Evolutionary conservation across 2,113 vertebrate genomes (phyloP), one percentile per base, ranked within the genome.

Genomic region (Alouatta palliata): DNA sequence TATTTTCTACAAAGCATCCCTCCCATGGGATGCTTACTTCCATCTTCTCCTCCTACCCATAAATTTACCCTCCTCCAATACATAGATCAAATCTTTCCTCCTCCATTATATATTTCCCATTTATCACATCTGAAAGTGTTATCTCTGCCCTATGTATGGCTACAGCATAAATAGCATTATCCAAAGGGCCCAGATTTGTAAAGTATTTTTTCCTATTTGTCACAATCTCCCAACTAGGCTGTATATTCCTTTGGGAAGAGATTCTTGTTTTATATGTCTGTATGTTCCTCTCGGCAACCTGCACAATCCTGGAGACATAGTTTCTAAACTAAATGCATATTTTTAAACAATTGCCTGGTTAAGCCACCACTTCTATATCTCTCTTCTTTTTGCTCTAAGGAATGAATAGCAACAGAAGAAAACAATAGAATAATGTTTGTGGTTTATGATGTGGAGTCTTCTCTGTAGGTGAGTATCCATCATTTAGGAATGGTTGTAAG

Each of bases 221-320:
- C 30, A 73, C 37, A 32, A 12, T 95, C 64, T 91, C 66, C 45
- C 76, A 45, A 58, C 12, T 40, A 85, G 58, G 75, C 14, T 90
- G 21, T 75, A 84, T 87, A 88, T 6, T 79, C 25, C 25, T 95
- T n/a, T 82, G 40, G 49, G 35, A 66, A 66, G 45, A 92, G 49
- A 54, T 3, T 9, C 8, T 54, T 54, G 45, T 81, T 83, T 81
- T 49, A 52, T 71, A 56, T 82, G 93, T 91, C 56, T 76, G n/a
- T 32, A n/a, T 75, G 89, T 47, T 70, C n/a, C 58, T 96, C 61
- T 91, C 54, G 81, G 47, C 49, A 96, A 95, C 47, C 43, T 86
- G 27, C 73, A 43, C 14, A 71, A 49, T 86, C 56, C 43, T 94
- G 73, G 86, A 70, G 17, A 84, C 5, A 58, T 21, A 91, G 37